Evolutionary conservation across 2,888 invertebrate genomes (phyloP).

Genomic region (Cabera pusaria): DNA sequence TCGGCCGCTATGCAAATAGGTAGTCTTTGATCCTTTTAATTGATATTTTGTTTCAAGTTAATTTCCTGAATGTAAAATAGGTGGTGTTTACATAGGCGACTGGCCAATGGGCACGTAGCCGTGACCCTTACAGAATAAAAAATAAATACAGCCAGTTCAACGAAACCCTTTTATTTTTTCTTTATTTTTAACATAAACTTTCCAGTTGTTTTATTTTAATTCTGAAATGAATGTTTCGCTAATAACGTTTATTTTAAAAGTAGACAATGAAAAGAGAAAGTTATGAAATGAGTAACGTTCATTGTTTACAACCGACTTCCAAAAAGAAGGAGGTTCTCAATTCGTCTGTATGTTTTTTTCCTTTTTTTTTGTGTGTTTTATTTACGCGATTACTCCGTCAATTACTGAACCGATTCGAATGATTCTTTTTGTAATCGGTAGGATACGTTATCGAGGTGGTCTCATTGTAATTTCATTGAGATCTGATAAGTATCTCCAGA

Average conservation of each 20-base stretch:
- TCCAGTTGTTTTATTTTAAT: conserved; percentile 1
- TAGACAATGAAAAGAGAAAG: too few relatives aligned
- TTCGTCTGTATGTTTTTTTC: too few relatives aligned
- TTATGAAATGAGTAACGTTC: too few relatives aligned
- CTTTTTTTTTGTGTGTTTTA: too few relatives aligned
- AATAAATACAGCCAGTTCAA: conserved; percentile 20
- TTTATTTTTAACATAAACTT: conserved; percentile 8
- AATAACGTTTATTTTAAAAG: background rate
- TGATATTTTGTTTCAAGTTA: conserved; percentile 49
- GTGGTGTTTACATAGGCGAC: conserved; percentile 26
- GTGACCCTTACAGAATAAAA: conserved; percentile 29
- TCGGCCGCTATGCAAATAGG: conserved; percentile 43
- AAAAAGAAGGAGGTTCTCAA: too few relatives aligned
- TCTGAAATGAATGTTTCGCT: background rate
- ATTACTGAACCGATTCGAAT: too few relatives aligned
- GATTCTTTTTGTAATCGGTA: too few relatives aligned
- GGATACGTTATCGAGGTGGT: too few relatives aligned
- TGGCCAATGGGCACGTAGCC: conserved; percentile 30
- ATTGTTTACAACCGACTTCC: too few relatives aligned
- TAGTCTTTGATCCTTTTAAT: conserved; percentile 57
- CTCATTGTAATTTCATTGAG: too few relatives aligned
- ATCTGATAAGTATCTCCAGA: too few relatives aligned
- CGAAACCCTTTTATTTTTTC: conserved; percentile 17
- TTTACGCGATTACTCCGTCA: too few relatives aligned
- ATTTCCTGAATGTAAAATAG: conserved; percentile 36